Percentiles rank a stretch among this genome's conserved stretches.
phyloP scores from a whole-genome alignment of 2,888 invertebrate genomes.

The Tromatobia lineatoria region DNA sequence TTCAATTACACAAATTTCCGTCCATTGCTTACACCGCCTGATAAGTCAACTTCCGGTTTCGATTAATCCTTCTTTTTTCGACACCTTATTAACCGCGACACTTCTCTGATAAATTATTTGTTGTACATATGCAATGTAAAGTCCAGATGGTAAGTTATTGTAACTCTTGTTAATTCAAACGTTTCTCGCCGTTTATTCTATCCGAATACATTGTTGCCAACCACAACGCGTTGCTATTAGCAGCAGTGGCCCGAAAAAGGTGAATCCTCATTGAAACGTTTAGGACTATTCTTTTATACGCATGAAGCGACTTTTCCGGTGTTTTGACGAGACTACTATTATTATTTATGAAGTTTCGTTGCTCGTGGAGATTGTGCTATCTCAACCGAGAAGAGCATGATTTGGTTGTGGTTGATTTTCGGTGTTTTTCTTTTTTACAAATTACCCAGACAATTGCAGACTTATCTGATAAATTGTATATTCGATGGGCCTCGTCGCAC shows the following conservation, averaged over 20 bases:
- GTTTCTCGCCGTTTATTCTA: neutral
- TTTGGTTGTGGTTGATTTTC: slow-evolving; percentile 41
- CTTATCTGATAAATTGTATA: slow-evolving; percentile 15
- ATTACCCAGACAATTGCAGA: slow-evolving; percentile 23
- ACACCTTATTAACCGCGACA: too few relatives aligned
- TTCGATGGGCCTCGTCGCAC: neutral
- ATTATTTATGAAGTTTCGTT: neutral
- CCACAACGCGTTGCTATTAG: too few relatives aligned
- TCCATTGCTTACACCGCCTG: slow-evolving; percentile 11
- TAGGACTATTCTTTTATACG: neutral
- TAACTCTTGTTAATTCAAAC: neutral
- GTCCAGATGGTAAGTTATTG: neutral
- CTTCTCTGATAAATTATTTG: neutral
- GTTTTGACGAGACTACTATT: neutral
- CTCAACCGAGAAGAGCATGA: neutral
- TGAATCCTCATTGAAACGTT: neutral
- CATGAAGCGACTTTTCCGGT: neutral
- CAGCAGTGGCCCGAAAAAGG: too few relatives aligned
- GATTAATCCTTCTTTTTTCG: too few relatives aligned
- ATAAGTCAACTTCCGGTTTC: neutral
- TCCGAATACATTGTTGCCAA: neutral
- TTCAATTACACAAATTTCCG: slow-evolving; percentile 19
- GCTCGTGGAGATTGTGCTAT: neutral
- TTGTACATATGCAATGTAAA: neutral
- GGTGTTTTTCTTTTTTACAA: slow-evolving; percentile 34